A percentile compares a stretch with the other conserved stretches of the same genome.
These are phyloP conservation scores for Sinelater perroti DNA, from an alignment of 2,888 invertebrate species.

Conservation along the genomic window DNA sequence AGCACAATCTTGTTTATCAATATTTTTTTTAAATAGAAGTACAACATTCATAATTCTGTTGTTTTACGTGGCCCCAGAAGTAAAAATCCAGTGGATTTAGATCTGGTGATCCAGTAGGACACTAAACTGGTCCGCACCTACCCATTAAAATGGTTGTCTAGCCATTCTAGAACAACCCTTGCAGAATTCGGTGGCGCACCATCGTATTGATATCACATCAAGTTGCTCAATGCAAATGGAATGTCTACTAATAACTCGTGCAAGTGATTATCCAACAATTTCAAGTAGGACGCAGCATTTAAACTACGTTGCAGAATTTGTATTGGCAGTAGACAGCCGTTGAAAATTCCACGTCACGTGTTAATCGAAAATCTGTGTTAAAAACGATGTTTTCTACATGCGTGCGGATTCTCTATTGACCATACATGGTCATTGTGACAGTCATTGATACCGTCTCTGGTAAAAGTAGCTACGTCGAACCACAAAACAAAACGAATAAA, in stretches of 20 bases:
- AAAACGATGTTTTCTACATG: neutral
- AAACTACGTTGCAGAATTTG: no score
- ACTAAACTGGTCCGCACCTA: neutral
- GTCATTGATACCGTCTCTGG: conserved; percentile 8
- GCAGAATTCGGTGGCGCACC: conserved; percentile 7
- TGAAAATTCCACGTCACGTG: neutral
- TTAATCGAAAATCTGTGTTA: conserved; percentile 10
- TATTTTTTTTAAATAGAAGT: neutral
- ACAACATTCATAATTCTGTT: conserved; percentile 1
- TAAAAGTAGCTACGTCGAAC: neutral
- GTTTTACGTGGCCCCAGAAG: neutral
- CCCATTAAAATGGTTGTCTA: no score
- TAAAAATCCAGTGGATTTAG: neutral
- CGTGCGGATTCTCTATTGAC: conserved; percentile 3
- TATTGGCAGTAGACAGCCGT: neutral
- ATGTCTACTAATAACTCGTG: neutral
- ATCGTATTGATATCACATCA: conserved; percentile 1
- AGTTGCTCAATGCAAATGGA: neutral
- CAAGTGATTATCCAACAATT: conserved; percentile 4
- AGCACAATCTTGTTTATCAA: neutral
- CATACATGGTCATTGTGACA: conserved; percentile 6
- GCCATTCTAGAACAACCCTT: no score
- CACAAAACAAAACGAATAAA: neutral
- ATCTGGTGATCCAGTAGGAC: conserved; percentile 4
- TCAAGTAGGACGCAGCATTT: neutral